Conservation (phyloP, 23 tunicate species). For the Trididemnum clinides region DNA sequence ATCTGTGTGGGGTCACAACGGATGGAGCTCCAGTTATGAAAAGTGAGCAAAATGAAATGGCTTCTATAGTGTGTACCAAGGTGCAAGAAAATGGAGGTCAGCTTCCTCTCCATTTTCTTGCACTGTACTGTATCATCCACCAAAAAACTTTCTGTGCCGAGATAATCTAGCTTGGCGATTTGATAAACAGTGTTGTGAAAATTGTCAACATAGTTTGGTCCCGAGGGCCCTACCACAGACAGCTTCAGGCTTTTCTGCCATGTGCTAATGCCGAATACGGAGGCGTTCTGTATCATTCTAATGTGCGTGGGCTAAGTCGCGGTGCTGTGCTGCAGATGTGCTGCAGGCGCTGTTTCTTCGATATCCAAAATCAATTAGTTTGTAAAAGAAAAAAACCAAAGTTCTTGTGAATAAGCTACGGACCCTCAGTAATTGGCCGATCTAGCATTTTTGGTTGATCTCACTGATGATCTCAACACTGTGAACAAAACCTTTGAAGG, state of each 20-base stretch:
- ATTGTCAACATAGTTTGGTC: not conserved
- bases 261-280: not conserved
- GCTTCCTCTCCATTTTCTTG: not conserved
- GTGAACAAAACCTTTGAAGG: not conserved
- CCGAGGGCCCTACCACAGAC: not conserved
- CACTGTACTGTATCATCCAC: not conserved
- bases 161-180: not conserved
- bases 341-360: not conserved
- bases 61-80: slow-evolving; percentile 18
- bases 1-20: not conserved
- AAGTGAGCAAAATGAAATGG: not conserved
- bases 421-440: not conserved
- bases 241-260: not conserved
- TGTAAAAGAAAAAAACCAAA: not conserved
- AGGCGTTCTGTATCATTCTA: not conserved
- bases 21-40: not conserved
- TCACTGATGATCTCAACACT: not conserved
- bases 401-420: not conserved
- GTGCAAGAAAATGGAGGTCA: slow-evolving; percentile 15
- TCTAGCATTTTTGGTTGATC: not conserved
- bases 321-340: not conserved
- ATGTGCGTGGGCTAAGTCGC: slow-evolving; percentile 5
- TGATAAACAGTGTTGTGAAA: slow-evolving; percentile 14
- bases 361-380: too few species aligned
- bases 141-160: too few species aligned